phyloP scores from a whole-genome alignment of 2,888 invertebrate genomes.

The Toxonevra muliebris region DNA sequence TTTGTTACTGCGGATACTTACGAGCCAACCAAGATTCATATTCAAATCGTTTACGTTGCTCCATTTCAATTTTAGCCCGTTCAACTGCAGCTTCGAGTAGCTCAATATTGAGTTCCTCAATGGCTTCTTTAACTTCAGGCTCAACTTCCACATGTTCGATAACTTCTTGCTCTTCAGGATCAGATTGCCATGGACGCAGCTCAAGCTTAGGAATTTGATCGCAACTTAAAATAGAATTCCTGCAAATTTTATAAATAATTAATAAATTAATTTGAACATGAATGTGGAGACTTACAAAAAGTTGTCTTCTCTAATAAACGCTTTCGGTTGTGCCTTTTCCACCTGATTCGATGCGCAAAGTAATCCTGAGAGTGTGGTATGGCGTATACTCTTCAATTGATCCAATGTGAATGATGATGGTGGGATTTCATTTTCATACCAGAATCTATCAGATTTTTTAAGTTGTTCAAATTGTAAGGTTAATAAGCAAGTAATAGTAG shows the following conservation, averaged over 20 bases:
- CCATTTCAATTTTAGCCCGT: slow-evolving; percentile 81
- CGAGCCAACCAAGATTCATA: slow-evolving; percentile 82
- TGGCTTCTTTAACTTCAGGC: slow-evolving; percentile 66
- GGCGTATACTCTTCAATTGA: slow-evolving; percentile 83
- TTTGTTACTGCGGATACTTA: slow-evolving; percentile 62
- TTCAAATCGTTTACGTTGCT: slow-evolving; percentile 79
- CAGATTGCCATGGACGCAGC: slow-evolving; percentile 72
- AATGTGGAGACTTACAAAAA: slow-evolving; percentile 73
- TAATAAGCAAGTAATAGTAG: slow-evolving; percentile 87
- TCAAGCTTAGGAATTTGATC: slow-evolving; percentile 76
- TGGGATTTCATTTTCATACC: slow-evolving; percentile 95
- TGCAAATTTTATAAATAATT: slow-evolving; percentile 46
- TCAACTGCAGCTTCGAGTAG: slow-evolving; percentile 79
- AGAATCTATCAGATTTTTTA: slow-evolving; percentile 89
- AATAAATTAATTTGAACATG: not conserved
- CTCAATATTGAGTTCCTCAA: slow-evolving; percentile 76
- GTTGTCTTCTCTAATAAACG: slow-evolving; percentile 85
- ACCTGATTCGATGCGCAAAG: slow-evolving; percentile 79
- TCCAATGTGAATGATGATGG: slow-evolving; percentile 82
- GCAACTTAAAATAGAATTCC: slow-evolving; percentile 79
- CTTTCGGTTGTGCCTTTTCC: slow-evolving; percentile 81
- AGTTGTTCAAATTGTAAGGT: slow-evolving; percentile 83
- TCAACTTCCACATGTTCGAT: slow-evolving; percentile 59
- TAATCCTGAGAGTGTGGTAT: slow-evolving; percentile 80
- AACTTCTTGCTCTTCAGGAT: slow-evolving; percentile 62